A percentile compares a stretch with the other conserved stretches of the same genome.
Evolutionary conservation across 2,113 vertebrate species (phyloP).

Genomic region (Urocitellus parryii): DNA sequence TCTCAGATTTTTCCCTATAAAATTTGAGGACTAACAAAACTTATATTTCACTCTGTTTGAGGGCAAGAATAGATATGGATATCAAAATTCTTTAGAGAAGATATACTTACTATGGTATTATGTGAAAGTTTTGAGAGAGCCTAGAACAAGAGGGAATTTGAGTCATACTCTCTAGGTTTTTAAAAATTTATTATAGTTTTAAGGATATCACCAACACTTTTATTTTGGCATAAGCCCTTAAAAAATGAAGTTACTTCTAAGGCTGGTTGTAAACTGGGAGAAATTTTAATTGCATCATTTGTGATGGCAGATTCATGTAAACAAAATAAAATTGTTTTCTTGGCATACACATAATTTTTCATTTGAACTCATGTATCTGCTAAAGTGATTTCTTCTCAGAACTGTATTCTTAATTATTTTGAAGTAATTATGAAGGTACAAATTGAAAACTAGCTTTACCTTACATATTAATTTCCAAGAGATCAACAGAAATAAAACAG

Average conservation of each 20-base stretch:
- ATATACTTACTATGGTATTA: background rate
- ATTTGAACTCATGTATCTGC: constrained; percentile 60
- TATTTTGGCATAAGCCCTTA: constrained; percentile 41
- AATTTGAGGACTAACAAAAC: constrained; percentile 59
- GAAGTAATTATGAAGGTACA: constrained; percentile 63
- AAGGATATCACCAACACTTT: constrained; percentile 7
- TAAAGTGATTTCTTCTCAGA: constrained; percentile 49
- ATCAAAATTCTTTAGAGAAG: constrained; percentile 37
- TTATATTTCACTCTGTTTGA: constrained; percentile 28
- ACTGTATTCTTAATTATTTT: constrained; percentile 65
- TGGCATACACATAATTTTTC: constrained; percentile 51
- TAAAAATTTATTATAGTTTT: constrained; percentile 49
- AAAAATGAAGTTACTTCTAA: constrained; percentile 48
- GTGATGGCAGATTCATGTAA: constrained; percentile 61
- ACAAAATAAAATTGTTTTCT: constrained; percentile 64
- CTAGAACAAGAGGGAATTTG: constrained; percentile 42
- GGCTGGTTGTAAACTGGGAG: constrained; percentile 24
- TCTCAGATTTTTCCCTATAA: constrained; percentile 16
- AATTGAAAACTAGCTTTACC: constrained; percentile 62
- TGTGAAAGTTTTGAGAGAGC: constrained; percentile 19
- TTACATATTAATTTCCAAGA: constrained; percentile 58
- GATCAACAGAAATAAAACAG: constrained; percentile 20
- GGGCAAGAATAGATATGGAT: background rate
- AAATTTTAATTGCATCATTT: constrained; percentile 46
- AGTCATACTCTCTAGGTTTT: constrained; percentile 48